Conservation (phyloP, 2,888 invertebrate species). For the Stenotaenia linearis region DNA sequence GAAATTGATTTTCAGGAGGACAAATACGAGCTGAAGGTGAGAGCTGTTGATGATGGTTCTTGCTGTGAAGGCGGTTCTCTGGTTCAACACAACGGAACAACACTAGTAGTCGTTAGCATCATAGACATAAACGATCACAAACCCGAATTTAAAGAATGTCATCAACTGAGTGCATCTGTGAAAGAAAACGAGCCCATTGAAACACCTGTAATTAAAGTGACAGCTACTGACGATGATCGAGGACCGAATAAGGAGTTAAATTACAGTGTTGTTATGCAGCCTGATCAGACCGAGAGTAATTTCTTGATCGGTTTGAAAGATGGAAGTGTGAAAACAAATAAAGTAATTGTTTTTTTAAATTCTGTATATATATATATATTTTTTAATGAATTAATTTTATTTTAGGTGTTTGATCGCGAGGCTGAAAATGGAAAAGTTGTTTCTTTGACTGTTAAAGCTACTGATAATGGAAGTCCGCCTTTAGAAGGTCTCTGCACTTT, state of each 20-base stretch:
- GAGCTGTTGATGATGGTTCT: conserved; percentile 52
- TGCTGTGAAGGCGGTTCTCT: conserved; percentile 46
- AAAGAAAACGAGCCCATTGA: conserved; percentile 70
- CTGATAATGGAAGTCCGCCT: conserved; percentile 84
- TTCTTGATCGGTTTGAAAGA: conserved; percentile 72
- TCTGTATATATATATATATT: not conserved
- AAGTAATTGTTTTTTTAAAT: conserved; percentile 46
- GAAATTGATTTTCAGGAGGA: conserved; percentile 33
- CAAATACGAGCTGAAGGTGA: conserved; percentile 48
- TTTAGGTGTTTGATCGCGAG: conserved; percentile 75
- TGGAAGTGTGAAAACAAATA: conserved; percentile 69
- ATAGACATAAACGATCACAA: conserved; percentile 66
- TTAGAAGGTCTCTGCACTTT: conserved; percentile 91
- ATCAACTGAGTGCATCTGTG: conserved; percentile 70
- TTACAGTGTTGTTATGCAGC: conserved; percentile 74
- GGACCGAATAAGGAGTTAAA: conserved; percentile 60
- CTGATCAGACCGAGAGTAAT: conserved; percentile 56
- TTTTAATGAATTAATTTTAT: not conserved
- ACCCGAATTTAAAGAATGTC: conserved; percentile 79
- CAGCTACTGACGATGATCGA: conserved; percentile 68
- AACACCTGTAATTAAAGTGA: conserved; percentile 67
- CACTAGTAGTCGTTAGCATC: conserved; percentile 46
- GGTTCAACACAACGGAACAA: conserved; percentile 42
- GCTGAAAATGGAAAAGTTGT: conserved; percentile 77
- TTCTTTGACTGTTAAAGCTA: conserved; percentile 82